Evolutionary conservation across 1,140 invertebrate genomes (phyloP).

Genomic region (Philopotamus ludificatus): DNA sequence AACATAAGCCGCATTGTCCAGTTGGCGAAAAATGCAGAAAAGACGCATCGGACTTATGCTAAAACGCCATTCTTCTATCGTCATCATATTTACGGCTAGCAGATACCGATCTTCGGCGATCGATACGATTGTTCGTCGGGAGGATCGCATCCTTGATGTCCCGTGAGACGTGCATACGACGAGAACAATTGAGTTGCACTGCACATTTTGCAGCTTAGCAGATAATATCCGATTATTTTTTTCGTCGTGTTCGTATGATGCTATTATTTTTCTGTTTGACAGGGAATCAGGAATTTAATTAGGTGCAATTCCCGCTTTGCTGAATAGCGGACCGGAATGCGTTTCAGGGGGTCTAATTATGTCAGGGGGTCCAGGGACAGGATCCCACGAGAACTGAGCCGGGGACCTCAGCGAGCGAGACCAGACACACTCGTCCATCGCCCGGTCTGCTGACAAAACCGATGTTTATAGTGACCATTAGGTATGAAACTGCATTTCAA

Average conservation of each 20-base stretch:
- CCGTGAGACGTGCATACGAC: too few relatives aligned
- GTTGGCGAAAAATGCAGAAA: conserved; percentile 3
- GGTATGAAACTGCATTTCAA: conserved; percentile 4
- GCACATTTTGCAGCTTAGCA: too few relatives aligned
- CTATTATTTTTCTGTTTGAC: too few relatives aligned
- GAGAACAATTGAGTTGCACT: too few relatives aligned
- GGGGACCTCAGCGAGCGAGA: background rate
- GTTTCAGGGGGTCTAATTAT: conserved; percentile 5
- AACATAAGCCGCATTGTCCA: conserved; percentile 21
- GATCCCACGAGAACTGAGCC: conserved; percentile 26
- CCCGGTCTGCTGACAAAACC: background rate
- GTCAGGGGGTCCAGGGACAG: background rate
- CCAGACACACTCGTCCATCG: conserved; percentile 1
- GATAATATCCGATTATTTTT: too few relatives aligned
- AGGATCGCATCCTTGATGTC: too few relatives aligned
- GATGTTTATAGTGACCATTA: conserved; percentile 21
- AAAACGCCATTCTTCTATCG: conserved; percentile 5
- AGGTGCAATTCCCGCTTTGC: background rate
- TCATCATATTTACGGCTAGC: background rate
- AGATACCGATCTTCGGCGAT: conserved; percentile 8
- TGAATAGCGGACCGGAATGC: background rate
- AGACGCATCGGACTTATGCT: conserved; percentile 14
- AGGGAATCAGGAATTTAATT: background rate
- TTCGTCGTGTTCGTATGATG: too few relatives aligned
- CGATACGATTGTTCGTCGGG: conserved; percentile 10